Evolutionary conservation across 2,888 invertebrate genomes (phyloP).

Genomic region (Phyllotreta striolata): DNA sequence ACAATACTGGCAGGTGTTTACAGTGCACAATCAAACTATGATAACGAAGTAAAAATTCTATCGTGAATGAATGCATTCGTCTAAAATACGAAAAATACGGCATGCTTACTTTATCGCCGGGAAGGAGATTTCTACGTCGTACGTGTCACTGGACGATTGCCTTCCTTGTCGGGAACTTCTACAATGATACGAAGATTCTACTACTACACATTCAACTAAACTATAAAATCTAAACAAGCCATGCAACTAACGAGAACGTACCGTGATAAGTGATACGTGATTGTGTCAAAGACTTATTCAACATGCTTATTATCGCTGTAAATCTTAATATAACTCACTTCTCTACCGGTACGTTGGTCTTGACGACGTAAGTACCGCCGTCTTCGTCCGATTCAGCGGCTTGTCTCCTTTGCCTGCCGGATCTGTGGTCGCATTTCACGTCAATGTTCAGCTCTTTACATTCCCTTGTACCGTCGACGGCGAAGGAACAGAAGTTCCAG

Average conservation of each 20-base stretch:
- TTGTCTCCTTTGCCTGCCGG: constrained; percentile 72
- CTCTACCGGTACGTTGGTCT: constrained; percentile 83
- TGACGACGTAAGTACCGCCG: constrained; percentile 83
- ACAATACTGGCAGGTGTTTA: neutral
- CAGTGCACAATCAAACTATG: too few relatives aligned
- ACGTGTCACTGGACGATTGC: constrained; percentile 89
- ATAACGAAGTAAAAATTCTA: too few relatives aligned
- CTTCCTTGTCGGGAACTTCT: constrained; percentile 82
- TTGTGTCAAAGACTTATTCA: neutral
- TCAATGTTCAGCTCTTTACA: constrained; percentile 91
- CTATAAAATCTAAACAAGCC: constrained; percentile 40
- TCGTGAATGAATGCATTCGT: too few relatives aligned
- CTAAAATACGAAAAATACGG: constrained; percentile 22
- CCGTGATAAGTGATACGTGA: constrained; percentile 10
- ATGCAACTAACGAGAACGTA: constrained; percentile 40
- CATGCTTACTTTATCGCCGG: constrained; percentile 86
- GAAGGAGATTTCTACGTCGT: constrained; percentile 91
- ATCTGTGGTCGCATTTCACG: constrained; percentile 88
- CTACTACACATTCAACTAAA: constrained; percentile 53
- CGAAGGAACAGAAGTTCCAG: constrained; percentile 96
- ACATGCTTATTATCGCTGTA: too few relatives aligned
- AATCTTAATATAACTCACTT: constrained; percentile 70
- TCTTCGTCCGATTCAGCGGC: constrained; percentile 65
- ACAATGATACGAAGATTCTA: constrained; percentile 62
- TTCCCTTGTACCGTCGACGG: constrained; percentile 85